A percentile compares a stretch with the other conserved stretches of the same genome.
Evolutionary conservation across 2,888 invertebrate species (phyloP).

Genomic region (Dryococelus australis): DNA sequence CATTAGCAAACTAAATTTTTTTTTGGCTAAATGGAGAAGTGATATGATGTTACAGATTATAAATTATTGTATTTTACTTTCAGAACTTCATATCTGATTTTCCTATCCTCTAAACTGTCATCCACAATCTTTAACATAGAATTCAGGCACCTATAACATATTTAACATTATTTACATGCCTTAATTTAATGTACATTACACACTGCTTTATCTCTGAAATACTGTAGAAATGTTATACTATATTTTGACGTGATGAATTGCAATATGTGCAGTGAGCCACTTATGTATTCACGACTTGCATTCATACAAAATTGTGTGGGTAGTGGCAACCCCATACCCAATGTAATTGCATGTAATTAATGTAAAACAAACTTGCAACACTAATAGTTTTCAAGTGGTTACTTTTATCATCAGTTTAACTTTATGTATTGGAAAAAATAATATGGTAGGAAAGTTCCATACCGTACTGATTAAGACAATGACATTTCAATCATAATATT

Average conservation of each 20-base stretch:
- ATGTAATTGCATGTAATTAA: constrained; percentile 22
- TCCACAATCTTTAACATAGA: constrained; percentile 29
- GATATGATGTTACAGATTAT: constrained; percentile 5
- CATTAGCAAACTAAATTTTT: background rate
- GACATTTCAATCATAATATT: no score
- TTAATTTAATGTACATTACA: constrained; percentile 29
- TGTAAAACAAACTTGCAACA: no score
- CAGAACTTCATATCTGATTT: background rate
- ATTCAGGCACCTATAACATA: constrained; percentile 38
- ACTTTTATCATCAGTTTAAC: no score
- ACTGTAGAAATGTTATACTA: background rate
- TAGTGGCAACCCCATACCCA: background rate
- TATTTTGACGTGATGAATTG: background rate
- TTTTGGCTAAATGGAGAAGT: background rate
- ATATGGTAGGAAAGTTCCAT: no score
- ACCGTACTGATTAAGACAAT: no score
- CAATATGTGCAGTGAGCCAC: constrained; percentile 22
- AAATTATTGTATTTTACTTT: constrained; percentile 7
- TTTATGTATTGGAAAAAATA: no score
- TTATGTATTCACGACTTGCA: background rate
- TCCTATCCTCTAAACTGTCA: background rate
- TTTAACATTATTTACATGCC: constrained; percentile 40
- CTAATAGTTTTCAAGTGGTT: no score
- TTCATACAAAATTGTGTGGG: background rate
- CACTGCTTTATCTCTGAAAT: constrained; percentile 32